Base-by-base conservation (phyloP, 2,113 vertebrate genomes). In the Gambusia affinis region DNA sequence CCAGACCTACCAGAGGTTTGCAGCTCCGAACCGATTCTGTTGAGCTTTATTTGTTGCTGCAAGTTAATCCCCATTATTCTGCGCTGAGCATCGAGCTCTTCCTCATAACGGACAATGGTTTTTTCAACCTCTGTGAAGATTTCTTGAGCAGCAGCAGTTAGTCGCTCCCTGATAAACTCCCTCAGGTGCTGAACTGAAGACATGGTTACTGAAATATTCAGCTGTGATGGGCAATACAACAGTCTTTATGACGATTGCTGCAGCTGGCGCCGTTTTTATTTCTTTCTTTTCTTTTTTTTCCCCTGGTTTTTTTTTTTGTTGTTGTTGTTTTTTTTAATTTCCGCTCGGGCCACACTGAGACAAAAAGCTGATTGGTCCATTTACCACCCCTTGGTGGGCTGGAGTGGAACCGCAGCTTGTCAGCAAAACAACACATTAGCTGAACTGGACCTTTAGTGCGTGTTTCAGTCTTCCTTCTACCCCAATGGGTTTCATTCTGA, bases 71-170 rank as follows among this genome's bases (percentile, higher is more conserved):
- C 51, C 51, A 57, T 19, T 4, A 42, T 42, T 1, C 39, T 24
- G 12, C 39, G 39, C 39, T 42, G 39, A 42, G 12, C 39, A 15
- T 42, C 39, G 51, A 57, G 51, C 51, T 57, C 51, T 8, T 57
- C 51, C 8, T 57, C 51, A 6, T 24, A n/a, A 6, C 24, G 11
- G 1, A 65, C 10, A 10, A 65, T 37, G 33, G 22, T 65, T 37
- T 65, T 65, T 31, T 65, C 33, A 11, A 65, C 33, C 64, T 65
- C 61, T 15, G 61, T 30, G 33, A 65, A 37, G 22, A 65, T 65
- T 37, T 65, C 64, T 12, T 35, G 10, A 12, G 64, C 64, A 65
- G 64, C 64, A 37, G 64, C 64, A 5, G 33, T 37, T 31, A 35
- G 31, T 24, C 64, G 22, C 64, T 65, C 8, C 4, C 31, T n/a